Evolutionary conservation across 2,113 vertebrate genomes (phyloP).

Genomic region (Ailuropoda melanoleuca): DNA sequence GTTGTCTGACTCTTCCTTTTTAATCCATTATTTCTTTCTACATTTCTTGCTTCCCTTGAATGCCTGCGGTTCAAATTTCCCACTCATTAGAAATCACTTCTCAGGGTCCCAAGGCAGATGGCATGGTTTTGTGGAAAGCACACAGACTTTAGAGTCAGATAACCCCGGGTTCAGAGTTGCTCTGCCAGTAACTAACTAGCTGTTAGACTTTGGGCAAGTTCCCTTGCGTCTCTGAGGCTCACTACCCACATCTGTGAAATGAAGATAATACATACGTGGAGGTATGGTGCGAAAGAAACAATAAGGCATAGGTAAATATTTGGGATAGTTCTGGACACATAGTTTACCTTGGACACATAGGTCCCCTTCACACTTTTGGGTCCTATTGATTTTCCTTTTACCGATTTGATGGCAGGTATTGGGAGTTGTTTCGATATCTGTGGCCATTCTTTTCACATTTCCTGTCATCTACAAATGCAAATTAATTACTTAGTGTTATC

Average conservation of each 20-base stretch:
- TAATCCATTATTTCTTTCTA: background rate
- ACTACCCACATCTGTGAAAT: background rate
- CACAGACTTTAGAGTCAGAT: background rate
- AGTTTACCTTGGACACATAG: background rate
- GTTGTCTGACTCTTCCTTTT: constrained; percentile 5
- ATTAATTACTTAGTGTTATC: background rate
- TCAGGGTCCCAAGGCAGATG: background rate
- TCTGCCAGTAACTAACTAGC: background rate
- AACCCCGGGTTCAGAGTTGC: background rate
- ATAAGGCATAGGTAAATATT: background rate
- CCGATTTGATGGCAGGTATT: background rate
- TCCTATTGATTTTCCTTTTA: background rate
- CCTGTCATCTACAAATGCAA: background rate
- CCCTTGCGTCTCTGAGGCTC: background rate
- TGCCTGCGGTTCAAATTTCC: background rate
- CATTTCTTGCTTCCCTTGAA: background rate
- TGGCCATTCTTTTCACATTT: constrained; percentile 16
- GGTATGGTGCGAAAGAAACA: background rate
- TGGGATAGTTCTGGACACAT: background rate
- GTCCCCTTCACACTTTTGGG: background rate
- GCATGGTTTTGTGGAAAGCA: background rate
- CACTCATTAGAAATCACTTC: background rate
- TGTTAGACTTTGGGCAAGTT: background rate
- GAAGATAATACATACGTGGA: background rate
- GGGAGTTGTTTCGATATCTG: background rate